Percentiles rank a stretch among this genome's conserved stretches.
Conservation (phyloP, 2,888 invertebrate species). For the Alsophila aescularia region DNA sequence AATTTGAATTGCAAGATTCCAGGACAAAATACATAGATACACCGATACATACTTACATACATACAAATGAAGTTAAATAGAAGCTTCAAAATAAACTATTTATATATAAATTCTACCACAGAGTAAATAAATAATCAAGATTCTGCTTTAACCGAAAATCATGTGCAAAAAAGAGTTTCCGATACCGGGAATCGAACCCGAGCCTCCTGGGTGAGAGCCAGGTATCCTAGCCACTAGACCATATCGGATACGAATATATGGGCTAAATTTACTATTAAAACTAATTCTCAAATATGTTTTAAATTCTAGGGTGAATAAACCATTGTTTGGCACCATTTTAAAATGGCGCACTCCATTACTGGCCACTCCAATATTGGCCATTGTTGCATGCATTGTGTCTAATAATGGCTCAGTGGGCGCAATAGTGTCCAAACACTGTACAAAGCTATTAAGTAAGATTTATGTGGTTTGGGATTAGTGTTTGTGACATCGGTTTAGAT, state of each 20-base stretch:
- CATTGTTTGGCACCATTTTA: slow-evolving; percentile 5
- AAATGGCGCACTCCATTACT: slow-evolving; percentile 6
- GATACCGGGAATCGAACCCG: slow-evolving; percentile 84
- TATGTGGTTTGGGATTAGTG: not conserved
- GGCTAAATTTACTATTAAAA: not conserved
- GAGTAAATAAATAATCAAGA: too few species aligned
- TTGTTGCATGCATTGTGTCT: slow-evolving; percentile 38
- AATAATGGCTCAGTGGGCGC: slow-evolving; percentile 45
- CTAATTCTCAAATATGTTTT: too few species aligned
- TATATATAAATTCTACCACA: too few species aligned
- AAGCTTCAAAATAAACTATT: too few species aligned
- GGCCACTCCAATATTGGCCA: slow-evolving; percentile 12
- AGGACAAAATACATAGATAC: too few species aligned
- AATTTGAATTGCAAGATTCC: too few species aligned
- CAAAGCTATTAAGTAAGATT: slow-evolving; percentile 26
- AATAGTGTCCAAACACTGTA: slow-evolving; percentile 49
- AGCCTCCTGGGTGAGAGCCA: slow-evolving; percentile 88
- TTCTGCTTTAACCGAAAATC: too few species aligned
- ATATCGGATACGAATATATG: slow-evolving; percentile 57
- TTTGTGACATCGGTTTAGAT: not conserved
- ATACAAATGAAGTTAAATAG: too few species aligned
- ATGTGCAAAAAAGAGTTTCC: slow-evolving; percentile 46
- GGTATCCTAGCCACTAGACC: slow-evolving; percentile 89
- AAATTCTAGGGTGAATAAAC: not conserved
- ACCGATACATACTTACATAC: too few species aligned